Evolutionary conservation across 2,797 vertebrate species (phyloP).

Genomic region (Esox lucius): DNA sequence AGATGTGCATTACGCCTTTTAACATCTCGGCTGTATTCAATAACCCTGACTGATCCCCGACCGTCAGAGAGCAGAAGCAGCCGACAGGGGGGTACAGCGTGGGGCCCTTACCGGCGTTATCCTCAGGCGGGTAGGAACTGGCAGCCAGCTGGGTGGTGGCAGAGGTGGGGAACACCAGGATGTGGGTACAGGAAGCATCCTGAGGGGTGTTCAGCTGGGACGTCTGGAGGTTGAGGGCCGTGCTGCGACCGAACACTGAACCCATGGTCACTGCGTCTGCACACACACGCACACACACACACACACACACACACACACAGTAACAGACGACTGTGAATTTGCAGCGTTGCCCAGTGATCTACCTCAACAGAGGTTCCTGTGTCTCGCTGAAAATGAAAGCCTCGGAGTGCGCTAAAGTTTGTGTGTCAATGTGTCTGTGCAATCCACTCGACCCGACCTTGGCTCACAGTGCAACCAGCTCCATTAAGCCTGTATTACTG

Average conservation of each 20-base stretch:
- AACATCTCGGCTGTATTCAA: neutral
- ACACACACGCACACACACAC: conserved; percentile 15
- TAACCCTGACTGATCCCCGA: neutral
- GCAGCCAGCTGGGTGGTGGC: conserved; percentile 94
- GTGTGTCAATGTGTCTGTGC: neutral
- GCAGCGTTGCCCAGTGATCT: neutral
- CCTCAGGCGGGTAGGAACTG: conserved; percentile 92
- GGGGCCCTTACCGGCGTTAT: conserved; percentile 83
- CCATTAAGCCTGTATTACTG: neutral
- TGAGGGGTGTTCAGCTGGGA: conserved; percentile 98
- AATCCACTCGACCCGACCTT: neutral
- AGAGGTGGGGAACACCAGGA: conserved; percentile 96
- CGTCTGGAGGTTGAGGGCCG: conserved; percentile 93
- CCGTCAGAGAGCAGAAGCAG: no score
- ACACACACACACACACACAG: conserved; percentile 14
- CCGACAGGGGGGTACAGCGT: neutral
- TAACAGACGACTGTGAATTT: neutral
- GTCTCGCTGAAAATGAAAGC: neutral
- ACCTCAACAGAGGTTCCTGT: neutral
- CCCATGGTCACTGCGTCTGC: conserved; percentile 97
- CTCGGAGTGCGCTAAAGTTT: neutral
- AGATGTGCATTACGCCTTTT: neutral
- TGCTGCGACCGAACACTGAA: conserved; percentile 96
- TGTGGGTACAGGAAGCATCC: conserved; percentile 97
- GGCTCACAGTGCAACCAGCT: neutral